phyloP scores from a whole-genome alignment of 2,888 invertebrate species.

The Dusona sp. region DNA sequence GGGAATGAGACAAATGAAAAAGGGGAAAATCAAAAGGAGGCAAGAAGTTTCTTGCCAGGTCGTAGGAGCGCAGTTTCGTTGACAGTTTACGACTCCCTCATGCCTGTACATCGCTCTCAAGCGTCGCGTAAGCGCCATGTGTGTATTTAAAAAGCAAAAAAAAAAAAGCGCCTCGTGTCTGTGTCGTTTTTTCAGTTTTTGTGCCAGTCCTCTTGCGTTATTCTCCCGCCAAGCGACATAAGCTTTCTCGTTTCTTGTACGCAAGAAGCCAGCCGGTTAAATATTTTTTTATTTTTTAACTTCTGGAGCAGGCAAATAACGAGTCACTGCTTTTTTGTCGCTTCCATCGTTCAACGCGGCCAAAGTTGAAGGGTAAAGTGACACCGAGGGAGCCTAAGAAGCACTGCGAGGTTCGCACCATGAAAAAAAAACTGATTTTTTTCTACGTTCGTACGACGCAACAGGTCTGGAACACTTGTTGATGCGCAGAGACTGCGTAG shows the following conservation, averaged over 20 bases:
- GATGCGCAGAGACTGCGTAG: slow-evolving; percentile 30
- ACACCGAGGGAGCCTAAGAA: slow-evolving; percentile 45
- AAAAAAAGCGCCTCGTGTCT: slow-evolving; percentile 49
- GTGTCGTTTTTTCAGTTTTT: slow-evolving; percentile 51
- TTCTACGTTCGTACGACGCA: slow-evolving; percentile 45
- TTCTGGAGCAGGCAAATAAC: slow-evolving; percentile 51
- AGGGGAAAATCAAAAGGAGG: slow-evolving; percentile 39
- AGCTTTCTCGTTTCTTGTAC: slow-evolving; percentile 61
- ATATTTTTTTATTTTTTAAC: slow-evolving; percentile 58
- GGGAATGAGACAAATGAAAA: slow-evolving; percentile 9
- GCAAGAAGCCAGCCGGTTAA: slow-evolving; percentile 60
- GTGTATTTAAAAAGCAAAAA: slow-evolving; percentile 60
- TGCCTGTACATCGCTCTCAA: slow-evolving; percentile 58
- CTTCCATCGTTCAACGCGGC: slow-evolving; percentile 56
- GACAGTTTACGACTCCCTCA: slow-evolving; percentile 77
- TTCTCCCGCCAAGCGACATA: slow-evolving; percentile 40
- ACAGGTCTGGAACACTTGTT: slow-evolving; percentile 68
- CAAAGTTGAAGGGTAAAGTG: slow-evolving; percentile 64
- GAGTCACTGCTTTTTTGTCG: slow-evolving; percentile 25
- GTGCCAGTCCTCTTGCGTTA: slow-evolving; percentile 62
- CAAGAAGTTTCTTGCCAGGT: slow-evolving; percentile 64
- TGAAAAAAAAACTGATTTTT: slow-evolving; percentile 42
- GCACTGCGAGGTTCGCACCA: slow-evolving; percentile 15
- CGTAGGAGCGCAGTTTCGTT: slow-evolving; percentile 74
- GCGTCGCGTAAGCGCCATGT: slow-evolving; percentile 80